Base-by-base conservation (phyloP, 2,113 vertebrate species). In the Chloebia gouldiae region DNA sequence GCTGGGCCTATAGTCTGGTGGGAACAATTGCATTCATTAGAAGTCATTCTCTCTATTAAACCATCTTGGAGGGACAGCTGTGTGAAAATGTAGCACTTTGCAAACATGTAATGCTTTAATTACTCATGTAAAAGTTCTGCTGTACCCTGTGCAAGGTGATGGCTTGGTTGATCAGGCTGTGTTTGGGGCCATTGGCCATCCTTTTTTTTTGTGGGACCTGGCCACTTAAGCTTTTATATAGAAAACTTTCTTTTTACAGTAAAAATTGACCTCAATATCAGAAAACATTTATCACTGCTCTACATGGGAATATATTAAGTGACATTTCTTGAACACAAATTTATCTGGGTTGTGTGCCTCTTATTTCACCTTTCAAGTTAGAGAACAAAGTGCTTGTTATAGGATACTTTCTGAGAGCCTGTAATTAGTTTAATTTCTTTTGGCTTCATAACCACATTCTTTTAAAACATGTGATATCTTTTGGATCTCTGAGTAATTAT, bases 1-100 rank as follows among this genome's bases (percentile, higher is more conserved):
- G 16, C 33, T 56, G 37, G 5, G 12, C 24, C 9, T 42, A 5
- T 39, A 72, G 27, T 3, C 24, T 69, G 14, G 7, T 25, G 37
- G 45, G 49, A 70, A 18, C 76, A 81, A 31, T 56, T 49, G 3
- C 0, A 1, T 59, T 70, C 2, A 13, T 88, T 71, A 28, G 8
- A 51, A 86, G 19, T 30, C 13, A 22, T 78, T 81, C 21, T 7
- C 9, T 49, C 23, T 15, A 22, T 39, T 60, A 63, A 88, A 40
- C 61, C 15, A 12, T 20, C 4, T 42, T 47, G 18, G 6, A 20
- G 10, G 7, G 2, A 5, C 4, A 64, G 11, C 20, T n/a, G 1
- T 49, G 22, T 53, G 54, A 89, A 92, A 65, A 78, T 37, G n/a
- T 23, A 81, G 7, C 24, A 19, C 44, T 56, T 81, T 11, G 5